Conservation (phyloP, 1,140 invertebrate genomes). For the Drosophila pallidifrons region DNA sequence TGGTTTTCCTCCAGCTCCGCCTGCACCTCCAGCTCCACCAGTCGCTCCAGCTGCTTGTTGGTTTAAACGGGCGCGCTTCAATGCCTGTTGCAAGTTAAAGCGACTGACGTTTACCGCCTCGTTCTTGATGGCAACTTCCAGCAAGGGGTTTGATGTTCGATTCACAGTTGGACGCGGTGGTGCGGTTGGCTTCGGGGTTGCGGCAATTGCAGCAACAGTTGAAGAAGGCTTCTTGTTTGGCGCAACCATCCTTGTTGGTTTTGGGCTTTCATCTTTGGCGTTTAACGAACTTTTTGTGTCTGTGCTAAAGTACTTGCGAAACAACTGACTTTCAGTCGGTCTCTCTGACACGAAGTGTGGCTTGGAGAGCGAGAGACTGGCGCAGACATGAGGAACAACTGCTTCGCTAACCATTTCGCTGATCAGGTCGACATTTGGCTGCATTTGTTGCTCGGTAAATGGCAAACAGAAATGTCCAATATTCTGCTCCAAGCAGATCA, state of each 20-base stretch:
- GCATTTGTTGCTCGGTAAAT: conserved; percentile 54
- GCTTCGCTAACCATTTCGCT: conserved; percentile 52
- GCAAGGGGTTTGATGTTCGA: neutral
- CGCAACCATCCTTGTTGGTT: conserved; percentile 15
- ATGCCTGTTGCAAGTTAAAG: conserved; percentile 55
- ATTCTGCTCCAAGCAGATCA: conserved; percentile 62
- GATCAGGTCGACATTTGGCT: conserved; percentile 53
- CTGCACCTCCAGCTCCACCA: no score
- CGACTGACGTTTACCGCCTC: conserved; percentile 55
- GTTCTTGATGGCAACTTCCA: conserved; percentile 1
- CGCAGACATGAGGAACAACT: conserved; percentile 49
- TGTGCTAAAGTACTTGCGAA: conserved; percentile 54
- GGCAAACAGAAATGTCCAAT: conserved; percentile 69
- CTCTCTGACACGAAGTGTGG: conserved; percentile 51
- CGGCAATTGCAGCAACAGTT: neutral
- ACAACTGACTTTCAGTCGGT: conserved; percentile 43
- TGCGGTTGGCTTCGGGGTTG: neutral
- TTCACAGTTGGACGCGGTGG: conserved; percentile 19
- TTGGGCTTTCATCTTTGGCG: neutral
- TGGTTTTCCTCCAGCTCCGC: no score
- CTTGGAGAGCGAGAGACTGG: conserved; percentile 9
- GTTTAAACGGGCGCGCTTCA: conserved; percentile 51
- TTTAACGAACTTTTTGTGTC: conserved; percentile 4
- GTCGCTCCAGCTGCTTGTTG: neutral
- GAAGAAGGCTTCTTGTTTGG: conserved; percentile 10